Evolutionary conservation across 2,888 invertebrate species (phyloP).

Genomic region (Isoperla grammatica): DNA sequence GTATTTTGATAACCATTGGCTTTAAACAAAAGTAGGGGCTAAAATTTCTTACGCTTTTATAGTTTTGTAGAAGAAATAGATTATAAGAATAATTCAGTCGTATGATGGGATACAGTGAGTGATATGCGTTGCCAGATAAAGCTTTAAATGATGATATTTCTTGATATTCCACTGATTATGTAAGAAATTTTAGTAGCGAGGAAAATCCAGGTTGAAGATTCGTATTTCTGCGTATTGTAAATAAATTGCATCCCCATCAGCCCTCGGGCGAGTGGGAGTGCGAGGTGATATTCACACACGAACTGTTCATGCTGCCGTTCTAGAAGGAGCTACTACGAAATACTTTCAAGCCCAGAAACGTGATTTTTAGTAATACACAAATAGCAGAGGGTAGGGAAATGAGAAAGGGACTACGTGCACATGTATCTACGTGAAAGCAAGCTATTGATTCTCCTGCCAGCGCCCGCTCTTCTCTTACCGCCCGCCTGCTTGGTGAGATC

Average conservation of each 20-base stretch:
- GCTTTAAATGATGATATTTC: background rate
- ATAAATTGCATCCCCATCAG: background rate
- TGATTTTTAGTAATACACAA: background rate
- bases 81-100: constrained; percentile 3
- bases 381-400: background rate
- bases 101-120: background rate
- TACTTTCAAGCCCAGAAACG: background rate
- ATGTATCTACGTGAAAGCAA: no score
- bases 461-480: no score
- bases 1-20: no score
- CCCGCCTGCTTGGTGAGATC: no score
- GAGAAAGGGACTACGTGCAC: no score
- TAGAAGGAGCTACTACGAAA: background rate
- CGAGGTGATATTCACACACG: background rate
- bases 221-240: background rate
- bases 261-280: background rate
- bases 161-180: constrained; percentile 1
- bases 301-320: background rate
- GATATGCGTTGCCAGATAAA: constrained; percentile 11
- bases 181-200: no score
- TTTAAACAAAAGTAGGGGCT: no score
- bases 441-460: no score
- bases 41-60: background rate
- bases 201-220: no score
- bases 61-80: constrained; percentile 7